Evolutionary conservation across 2,113 vertebrate species (phyloP), one percentile per base, ranked within the genome.

Genomic region (Neolamprologus fasciatus): DNA sequence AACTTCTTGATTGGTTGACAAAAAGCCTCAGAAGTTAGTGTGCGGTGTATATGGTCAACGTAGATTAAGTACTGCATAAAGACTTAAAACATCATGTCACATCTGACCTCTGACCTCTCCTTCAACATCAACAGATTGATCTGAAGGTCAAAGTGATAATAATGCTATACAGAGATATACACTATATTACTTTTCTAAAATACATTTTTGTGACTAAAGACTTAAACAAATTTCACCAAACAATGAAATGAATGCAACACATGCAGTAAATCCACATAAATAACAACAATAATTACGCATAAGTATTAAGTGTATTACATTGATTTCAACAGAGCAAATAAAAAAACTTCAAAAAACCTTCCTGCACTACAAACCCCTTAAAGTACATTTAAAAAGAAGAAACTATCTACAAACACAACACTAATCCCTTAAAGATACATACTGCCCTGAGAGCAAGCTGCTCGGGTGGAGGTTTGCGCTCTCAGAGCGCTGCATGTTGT

Each of bases 121-220:
- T 35, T 66, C 61, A n/a, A n/a, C 6, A 37, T 37, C 33, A 37
- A 37, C 61, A 37, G 2, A 66, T 13, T 37, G 33, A 37, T 35
- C 31, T 66, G 17, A 66, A 37, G 61, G 61, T 66, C 33, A 66
- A 66, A 37, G 61, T 66, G 61, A 66, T 66, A 66, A 66, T 35
- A 66, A 66, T 66, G 31, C 0, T 66, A 63, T 35, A 63, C 4
- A 63, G 31, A 63, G 31, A 1, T 35, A 12, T 66, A 58, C 26
- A n/a, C 61, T 40, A 21, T 68, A 37, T 40, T 21, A 40, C 19
- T 68, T 68, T 21, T 35, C 1, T 12, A 5, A n/a, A 35, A 66
- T 8, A 66, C 12, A 68, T 13, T 40, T 37, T 68, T 68, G n/a
- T 68, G 35, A 6, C 63, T 37, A 21, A 2, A 68, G 10, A 37